These are phyloP conservation scores for Acomys russatus DNA, from an alignment of 2,797 vertebrate species.

Conservation along the genomic window DNA sequence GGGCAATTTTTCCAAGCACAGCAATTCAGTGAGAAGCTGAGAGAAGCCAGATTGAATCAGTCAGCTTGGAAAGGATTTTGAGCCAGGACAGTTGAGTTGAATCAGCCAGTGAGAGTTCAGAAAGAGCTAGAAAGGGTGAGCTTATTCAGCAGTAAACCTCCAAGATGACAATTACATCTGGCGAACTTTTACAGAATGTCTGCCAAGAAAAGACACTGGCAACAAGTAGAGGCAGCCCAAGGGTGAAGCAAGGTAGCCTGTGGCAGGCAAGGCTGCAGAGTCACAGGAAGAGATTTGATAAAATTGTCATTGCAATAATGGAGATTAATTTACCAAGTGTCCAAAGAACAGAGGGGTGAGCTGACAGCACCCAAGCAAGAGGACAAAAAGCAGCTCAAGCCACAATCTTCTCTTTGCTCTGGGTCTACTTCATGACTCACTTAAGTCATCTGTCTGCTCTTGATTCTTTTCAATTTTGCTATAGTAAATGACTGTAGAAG, in stretches of 20 bases:
- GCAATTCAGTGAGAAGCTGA: too few relatives aligned
- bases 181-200: background rate
- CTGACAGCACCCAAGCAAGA: background rate
- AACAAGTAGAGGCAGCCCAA: background rate
- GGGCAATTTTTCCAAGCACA: too few relatives aligned
- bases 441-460: background rate
- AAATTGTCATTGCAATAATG: background rate
- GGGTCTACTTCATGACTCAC: fast-evolving
- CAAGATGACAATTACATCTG: too few relatives aligned
- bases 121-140: too few relatives aligned
- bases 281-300: background rate
- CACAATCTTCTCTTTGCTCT: background rate
- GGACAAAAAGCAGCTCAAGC: background rate
- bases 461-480: background rate
- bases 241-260: background rate
- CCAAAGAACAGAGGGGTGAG: background rate
- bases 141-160: too few relatives aligned
- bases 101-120: too few relatives aligned
- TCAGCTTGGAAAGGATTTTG: too few relatives aligned
- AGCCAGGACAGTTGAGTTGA: too few relatives aligned
- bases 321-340: background rate
- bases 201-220: background rate
- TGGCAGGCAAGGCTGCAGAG: background rate
- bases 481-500: background rate
- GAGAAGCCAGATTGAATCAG: too few relatives aligned